Base-by-base conservation (phyloP, 2,113 vertebrate genomes). In the Pristiophorus japonicus region DNA sequence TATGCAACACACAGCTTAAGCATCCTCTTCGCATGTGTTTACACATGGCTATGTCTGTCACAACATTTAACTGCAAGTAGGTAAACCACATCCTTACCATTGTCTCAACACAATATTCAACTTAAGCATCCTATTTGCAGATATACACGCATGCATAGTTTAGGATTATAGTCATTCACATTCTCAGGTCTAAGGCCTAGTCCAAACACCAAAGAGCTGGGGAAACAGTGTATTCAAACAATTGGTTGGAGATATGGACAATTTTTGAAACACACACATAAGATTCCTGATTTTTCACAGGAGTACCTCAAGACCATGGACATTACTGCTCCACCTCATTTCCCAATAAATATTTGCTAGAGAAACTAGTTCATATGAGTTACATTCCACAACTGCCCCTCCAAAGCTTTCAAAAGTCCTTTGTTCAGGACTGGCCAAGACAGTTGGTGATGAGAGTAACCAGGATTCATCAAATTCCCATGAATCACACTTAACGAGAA, bases 1-100 rank as follows among this genome's bases (percentile, higher is more conserved):
- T 16, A 55, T 34, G 12, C 10, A n/a, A 8, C 88, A 91, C 34
- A 6, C 2, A 92, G 88, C 59, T 63, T 63, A 92, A 63, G 59
- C 16, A 92, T 92, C 88, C 62, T 22, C 51, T 62, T 90, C 62
- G 47, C 87, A 62, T 90, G 87, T 92, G 62, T 92, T 63, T 92
- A 63, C 59, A 63, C 55, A 92, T 63, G 59, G 34, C 34, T 92
- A 22, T 20, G n/a, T 92, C 59, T 92, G 59, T 92, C 59, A 92
- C 88, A 92, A 92, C 7, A 92, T 92, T 92, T 38, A 63, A 38
- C n/a, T 65, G 62, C 16, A 92, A 63, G 88, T 65, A 38, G 59
- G 38, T 65, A 63, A 92, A 92, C 62, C 34, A 63, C n/a, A 92
- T 90, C 87, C 51, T 90, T 90, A 59, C 87, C 51, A 62, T 90